Percentiles rank a stretch among this genome's conserved stretches.
Evolutionary conservation across 1,140 invertebrate genomes (phyloP).

Genomic region (Myzus persicae): DNA sequence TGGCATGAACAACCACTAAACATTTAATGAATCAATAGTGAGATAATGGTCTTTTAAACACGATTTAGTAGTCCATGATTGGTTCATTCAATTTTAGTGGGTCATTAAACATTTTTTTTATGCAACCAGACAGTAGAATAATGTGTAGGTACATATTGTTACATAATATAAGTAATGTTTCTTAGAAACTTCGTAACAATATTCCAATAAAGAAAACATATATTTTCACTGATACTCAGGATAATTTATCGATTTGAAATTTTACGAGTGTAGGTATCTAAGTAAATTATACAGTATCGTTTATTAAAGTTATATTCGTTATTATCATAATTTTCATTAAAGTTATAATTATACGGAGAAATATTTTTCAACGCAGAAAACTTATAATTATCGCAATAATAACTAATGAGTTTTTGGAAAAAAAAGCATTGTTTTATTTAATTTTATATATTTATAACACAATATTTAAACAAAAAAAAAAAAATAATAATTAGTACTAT

Average conservation of each 20-base stretch:
- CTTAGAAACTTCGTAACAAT: neutral
- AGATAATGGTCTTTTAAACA: neutral
- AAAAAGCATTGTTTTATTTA: neutral
- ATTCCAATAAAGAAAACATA: neutral
- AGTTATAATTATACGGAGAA: neutral
- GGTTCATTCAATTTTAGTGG: neutral
- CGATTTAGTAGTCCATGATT: neutral
- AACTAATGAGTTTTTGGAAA: neutral
- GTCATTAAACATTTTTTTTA: neutral
- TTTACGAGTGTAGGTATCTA: neutral
- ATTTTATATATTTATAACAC: neutral
- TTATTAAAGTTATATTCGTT: neutral
- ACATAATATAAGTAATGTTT: neutral
- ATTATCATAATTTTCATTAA: neutral
- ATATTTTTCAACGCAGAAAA: neutral
- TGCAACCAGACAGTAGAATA: neutral
- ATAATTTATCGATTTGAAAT: neutral
- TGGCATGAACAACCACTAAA: neutral
- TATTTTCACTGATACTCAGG: neutral
- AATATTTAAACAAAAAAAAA: too few relatives aligned
- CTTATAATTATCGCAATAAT: neutral
- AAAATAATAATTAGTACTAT: neutral
- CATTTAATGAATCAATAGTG: neutral
- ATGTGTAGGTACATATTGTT: neutral
- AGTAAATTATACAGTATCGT: neutral